Base-by-base conservation (phyloP, 2,888 invertebrate species). In the Philhelius pedissequus region DNA sequence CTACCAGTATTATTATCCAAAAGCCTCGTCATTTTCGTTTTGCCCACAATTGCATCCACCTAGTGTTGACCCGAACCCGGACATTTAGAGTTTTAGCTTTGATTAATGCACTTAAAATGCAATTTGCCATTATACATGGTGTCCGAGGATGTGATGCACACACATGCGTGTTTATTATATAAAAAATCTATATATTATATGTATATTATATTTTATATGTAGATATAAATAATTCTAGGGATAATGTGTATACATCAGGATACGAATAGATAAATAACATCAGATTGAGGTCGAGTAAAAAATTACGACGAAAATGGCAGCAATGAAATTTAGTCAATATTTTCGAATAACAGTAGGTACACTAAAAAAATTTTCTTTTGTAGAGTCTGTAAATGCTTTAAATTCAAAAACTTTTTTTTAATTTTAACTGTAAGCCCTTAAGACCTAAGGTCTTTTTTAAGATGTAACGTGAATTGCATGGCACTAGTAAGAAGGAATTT, bases 41-140 rank as follows among this genome's bases (percentile, higher is more conserved):
- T 58, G 38, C 58, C 38, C 58, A 22, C 22, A 30, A 32, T 50
- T 58, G 11, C 25, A 48, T 27, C 11, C 45, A 75, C 69, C 54
- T 80, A 69, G 68, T n/a, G n/a, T 80, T 80, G 52, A 56, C 52
- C 52, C 56, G 48, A 30, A 54, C 54, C 48, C 22, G 68, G 43
- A 62, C 27, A 73, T 43, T 64, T 74, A 27, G 74, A 68, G 38
- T 68, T 73, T 40, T 52, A 30, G 62, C 48, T 62, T 56, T 80
- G 75, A 80, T 75, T 70, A 81, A 76, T 81, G 70, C 70, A 70
- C 75, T 76, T 81, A 40, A 76, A 76, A 48, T 80, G 48, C 38
- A 69, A 62, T 62, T 64, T 70, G 18, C 56, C 48, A 56, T 75
- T 80, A 70, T 75, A 32, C 64, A 58, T 58, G 56, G 27, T 64